These are phyloP conservation scores for Nothobranchius furzeri DNA, from an alignment of 2,113 vertebrate genomes.

Conservation along the genomic window DNA sequence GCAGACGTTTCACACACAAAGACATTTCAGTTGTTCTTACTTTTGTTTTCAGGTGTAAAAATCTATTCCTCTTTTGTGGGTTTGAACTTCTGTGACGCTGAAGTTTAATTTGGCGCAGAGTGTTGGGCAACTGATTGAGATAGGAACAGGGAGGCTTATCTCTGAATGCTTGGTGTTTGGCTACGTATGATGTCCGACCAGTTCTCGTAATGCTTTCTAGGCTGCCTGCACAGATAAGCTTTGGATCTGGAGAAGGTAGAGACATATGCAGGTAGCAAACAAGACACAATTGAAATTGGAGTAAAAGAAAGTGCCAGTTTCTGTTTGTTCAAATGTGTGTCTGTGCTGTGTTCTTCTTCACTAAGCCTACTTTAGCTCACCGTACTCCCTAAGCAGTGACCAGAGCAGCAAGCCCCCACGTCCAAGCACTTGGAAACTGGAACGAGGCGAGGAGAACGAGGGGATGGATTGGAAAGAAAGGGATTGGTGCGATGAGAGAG, in stretches of 20 bases:
- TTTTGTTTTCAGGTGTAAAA: constrained; percentile 25
- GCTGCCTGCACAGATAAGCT: constrained; percentile 72
- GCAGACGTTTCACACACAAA: too few species aligned
- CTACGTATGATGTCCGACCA: constrained; percentile 75
- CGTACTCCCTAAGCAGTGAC: constrained; percentile 70
- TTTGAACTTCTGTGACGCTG: constrained; percentile 36
- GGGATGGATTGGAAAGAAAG: constrained; percentile 73
- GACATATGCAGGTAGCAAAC: constrained; percentile 65
- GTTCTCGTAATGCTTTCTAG: constrained; percentile 63
- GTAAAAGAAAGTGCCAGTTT: constrained; percentile 61
- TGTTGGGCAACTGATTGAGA: constrained; percentile 53
- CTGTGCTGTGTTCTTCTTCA: constrained; percentile 49
- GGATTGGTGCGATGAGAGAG: constrained; percentile 52
- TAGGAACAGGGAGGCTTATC: constrained; percentile 67
- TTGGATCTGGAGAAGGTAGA: constrained; percentile 68
- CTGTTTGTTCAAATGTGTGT: constrained; percentile 43
- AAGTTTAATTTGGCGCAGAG: constrained; percentile 53
- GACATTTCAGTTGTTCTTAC: background rate
- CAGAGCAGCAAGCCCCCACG: constrained; percentile 43
- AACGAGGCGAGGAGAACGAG: constrained; percentile 60
- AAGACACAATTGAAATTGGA: constrained; percentile 74
- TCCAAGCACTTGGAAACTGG: constrained; percentile 68
- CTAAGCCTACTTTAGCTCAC: constrained; percentile 63
- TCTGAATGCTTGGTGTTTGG: constrained; percentile 60
- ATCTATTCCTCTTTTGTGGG: constrained; percentile 7